Evolutionary conservation across 1,140 invertebrate genomes (phyloP).

Genomic region (Meloidogyne floridensis): DNA sequence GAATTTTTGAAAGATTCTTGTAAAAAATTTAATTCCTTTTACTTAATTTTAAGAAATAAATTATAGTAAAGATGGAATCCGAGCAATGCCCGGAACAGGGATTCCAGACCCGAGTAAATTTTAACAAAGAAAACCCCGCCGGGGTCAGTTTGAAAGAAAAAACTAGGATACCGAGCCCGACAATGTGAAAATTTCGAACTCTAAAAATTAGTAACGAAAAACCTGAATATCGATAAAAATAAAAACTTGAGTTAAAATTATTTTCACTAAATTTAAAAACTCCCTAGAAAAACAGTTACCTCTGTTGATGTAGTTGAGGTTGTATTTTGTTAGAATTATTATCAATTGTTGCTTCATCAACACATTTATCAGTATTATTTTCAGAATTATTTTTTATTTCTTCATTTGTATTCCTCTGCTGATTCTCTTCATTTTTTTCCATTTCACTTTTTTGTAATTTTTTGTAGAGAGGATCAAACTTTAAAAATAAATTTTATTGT

Average conservation of each 20-base stretch:
- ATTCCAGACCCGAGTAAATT: no score
- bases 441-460: slow-evolving; percentile 19
- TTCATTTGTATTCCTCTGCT: background rate
- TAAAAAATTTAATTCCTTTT: no score
- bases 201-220: no score
- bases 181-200: no score
- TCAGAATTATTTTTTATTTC: background rate
- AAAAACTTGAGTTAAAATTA: background rate
- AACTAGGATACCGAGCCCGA: no score
- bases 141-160: no score
- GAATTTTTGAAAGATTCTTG: no score
- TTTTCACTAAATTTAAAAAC: slow-evolving; percentile 3
- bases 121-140: no score
- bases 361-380: background rate
- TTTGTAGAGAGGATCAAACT: slow-evolving; percentile 44
- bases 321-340: background rate
- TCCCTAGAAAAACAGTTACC: background rate
- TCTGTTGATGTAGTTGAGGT: background rate
- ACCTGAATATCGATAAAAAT: background rate
- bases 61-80: no score
- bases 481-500: slow-evolving; percentile 21
- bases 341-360: background rate
- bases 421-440: slow-evolving; percentile 8
- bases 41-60: no score
- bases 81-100: no score